phyloP scores from a whole-genome alignment of 2,113 vertebrate species.

The Ivindomyrus marchei region DNA sequence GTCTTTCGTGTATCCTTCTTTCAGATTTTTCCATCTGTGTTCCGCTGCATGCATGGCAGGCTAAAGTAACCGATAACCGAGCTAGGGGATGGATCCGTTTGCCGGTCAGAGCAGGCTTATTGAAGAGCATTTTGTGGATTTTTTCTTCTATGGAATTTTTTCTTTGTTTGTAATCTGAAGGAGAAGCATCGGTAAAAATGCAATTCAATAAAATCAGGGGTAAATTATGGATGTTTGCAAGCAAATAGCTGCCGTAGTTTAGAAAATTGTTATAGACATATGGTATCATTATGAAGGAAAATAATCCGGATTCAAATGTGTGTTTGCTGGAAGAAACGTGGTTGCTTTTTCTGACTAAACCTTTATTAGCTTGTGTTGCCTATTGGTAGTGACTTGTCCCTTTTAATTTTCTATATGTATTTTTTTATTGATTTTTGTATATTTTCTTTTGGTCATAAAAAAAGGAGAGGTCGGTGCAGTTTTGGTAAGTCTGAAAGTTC shows the following conservation, averaged over 20 bases:
- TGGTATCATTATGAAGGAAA: background rate
- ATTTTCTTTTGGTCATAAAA: background rate
- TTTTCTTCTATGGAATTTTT: background rate
- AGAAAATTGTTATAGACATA: background rate
- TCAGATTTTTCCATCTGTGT: conserved; percentile 15
- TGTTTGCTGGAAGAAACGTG: background rate
- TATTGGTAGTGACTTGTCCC: background rate
- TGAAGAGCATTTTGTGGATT: background rate
- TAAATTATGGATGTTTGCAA: background rate
- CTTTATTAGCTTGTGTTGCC: background rate
- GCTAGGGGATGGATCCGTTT: background rate
- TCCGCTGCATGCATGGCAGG: conserved; percentile 28
- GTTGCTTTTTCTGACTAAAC: background rate
- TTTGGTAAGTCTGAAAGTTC: background rate
- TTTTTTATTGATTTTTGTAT: background rate
- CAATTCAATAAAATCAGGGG: background rate
- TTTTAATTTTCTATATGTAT: background rate
- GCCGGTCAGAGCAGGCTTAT: background rate
- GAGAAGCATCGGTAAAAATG: background rate
- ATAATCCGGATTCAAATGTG: background rate
- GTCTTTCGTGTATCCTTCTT: background rate
- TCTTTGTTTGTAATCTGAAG: background rate
- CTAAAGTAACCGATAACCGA: conserved; percentile 24
- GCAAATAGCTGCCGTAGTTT: background rate
- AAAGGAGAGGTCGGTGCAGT: background rate